Evolutionary conservation across 2,797 vertebrate species (phyloP).

Genomic region (Cirrhinus mrigala): DNA sequence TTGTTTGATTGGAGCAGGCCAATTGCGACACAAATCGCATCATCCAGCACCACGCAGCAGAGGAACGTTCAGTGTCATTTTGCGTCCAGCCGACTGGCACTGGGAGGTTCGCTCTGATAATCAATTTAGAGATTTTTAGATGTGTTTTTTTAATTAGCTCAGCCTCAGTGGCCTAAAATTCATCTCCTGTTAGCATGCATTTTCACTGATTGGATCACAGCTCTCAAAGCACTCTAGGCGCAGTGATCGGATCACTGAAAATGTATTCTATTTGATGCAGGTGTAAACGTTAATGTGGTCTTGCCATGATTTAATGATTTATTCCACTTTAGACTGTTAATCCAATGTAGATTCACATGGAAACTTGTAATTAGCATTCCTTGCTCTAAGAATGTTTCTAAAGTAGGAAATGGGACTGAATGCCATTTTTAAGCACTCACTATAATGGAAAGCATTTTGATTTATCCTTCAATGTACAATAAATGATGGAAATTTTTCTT

Average conservation of each 20-base stretch:
- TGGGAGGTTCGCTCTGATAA: background rate
- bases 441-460: background rate
- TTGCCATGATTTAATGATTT: background rate
- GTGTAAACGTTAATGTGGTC: background rate
- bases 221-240: background rate
- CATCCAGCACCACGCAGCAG: background rate
- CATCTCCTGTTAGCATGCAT: background rate
- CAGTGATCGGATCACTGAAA: background rate
- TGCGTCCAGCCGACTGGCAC: background rate
- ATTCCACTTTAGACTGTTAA: background rate
- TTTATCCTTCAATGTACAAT: background rate
- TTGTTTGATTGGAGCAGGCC: slow-evolving; percentile 20
- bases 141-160: background rate
- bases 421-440: background rate
- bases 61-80: slow-evolving; percentile 8
- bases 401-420: background rate
- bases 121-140: background rate
- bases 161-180: background rate
- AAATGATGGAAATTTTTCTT: background rate
- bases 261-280: background rate
- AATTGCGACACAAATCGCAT: slow-evolving; percentile 7
- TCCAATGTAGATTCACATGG: background rate
- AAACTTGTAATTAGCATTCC: background rate
- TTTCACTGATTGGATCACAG: background rate
- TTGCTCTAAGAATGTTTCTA: background rate